These are phyloP conservation scores for Tetranychus piercei DNA, from an alignment of 2,888 invertebrate genomes.

Conservation along the genomic window DNA sequence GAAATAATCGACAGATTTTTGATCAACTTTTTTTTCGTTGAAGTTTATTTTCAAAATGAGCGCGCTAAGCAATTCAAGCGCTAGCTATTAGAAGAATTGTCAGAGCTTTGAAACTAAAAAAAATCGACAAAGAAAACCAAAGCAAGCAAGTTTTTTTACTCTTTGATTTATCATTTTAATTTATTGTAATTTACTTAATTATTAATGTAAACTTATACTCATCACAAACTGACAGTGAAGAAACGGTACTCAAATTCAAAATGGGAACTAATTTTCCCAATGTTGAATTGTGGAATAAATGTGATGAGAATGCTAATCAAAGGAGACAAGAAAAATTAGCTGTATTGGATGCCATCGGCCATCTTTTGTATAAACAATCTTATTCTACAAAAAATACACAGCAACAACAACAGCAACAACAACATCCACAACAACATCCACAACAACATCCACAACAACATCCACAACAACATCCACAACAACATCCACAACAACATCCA, in stretches of 20 bases:
- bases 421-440: too few species aligned
- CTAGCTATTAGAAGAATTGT: not conserved
- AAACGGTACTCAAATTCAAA: not conserved
- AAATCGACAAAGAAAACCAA: too few species aligned
- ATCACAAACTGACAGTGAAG: not conserved
- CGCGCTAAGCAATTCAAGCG: not conserved
- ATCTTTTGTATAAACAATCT: not conserved
- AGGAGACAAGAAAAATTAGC: not conserved
- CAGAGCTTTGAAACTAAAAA: too few species aligned
- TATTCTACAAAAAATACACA: too few species aligned
- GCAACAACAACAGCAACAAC: too few species aligned
- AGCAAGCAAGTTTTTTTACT: not conserved
- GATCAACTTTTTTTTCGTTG: not conserved
- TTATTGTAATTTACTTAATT: not conserved
- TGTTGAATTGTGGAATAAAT: not conserved
- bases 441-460: too few species aligned
- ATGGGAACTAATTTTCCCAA: not conserved
- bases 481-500: too few species aligned
- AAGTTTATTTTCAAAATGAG: not conserved
- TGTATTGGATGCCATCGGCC: not conserved
- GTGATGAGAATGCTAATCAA: not conserved
- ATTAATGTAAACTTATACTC: not conserved
- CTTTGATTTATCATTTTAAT: not conserved
- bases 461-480: too few species aligned
- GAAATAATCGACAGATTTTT: not conserved